Conservation (phyloP, 2,113 vertebrate species). For the Limnothrissa miodon region DNA sequence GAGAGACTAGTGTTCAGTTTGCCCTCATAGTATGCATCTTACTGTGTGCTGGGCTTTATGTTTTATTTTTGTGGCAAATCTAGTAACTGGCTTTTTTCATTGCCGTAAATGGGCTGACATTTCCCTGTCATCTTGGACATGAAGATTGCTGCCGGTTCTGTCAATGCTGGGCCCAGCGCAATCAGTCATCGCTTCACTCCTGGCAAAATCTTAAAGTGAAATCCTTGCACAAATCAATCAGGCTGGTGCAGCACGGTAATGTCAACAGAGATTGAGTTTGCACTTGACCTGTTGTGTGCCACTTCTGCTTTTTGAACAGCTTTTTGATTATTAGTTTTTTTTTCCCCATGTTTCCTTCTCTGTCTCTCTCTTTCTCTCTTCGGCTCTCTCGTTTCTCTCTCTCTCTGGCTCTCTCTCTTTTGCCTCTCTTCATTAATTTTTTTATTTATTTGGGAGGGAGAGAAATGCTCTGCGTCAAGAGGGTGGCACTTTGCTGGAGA, state of each 20-base stretch:
- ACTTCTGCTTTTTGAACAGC: not conserved
- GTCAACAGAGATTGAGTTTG: conserved; percentile 13
- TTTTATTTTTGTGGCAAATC: not conserved
- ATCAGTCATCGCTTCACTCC: conserved; percentile 12
- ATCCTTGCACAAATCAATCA: not conserved
- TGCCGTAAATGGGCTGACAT: conserved; percentile 10
- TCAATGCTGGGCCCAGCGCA: not conserved
- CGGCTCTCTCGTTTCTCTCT: not conserved
- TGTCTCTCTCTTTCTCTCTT: not conserved
- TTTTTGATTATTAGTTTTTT: conserved; percentile 1
- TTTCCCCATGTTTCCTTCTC: not conserved
- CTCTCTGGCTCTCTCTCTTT: too few relatives aligned
- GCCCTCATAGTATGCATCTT: not conserved
- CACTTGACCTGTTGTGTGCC: not conserved
- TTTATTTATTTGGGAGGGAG: too few relatives aligned
- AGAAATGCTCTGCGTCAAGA: not conserved
- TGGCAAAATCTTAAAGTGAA: not conserved
- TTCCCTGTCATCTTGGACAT: conserved; percentile 5
- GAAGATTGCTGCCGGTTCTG: not conserved
- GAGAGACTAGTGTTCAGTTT: not conserved
- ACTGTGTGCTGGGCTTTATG: not conserved
- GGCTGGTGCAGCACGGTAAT: not conserved
- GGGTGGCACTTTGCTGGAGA: conserved; percentile 1
- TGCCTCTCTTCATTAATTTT: not conserved
- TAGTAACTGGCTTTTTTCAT: not conserved